These are phyloP conservation scores for Paratrypauchen microcephalus DNA, from an alignment of 2,797 vertebrate genomes.

Conservation along the genomic window DNA sequence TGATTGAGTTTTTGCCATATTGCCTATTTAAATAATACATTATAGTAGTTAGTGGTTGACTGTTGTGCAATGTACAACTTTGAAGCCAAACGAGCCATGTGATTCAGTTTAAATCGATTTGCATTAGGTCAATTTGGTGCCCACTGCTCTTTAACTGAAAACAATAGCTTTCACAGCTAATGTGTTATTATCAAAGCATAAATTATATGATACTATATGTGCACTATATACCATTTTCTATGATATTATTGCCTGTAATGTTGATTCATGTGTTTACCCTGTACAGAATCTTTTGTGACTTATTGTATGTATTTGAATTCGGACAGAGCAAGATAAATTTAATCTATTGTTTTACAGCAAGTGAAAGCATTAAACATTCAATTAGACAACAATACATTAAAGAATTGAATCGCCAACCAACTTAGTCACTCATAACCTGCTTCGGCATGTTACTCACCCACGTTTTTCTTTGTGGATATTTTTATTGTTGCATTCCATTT, in stretches of 20 bases:
- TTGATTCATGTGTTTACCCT: too few relatives aligned
- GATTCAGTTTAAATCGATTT: slow-evolving; percentile 3
- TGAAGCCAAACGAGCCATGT: slow-evolving; percentile 2
- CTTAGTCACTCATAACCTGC: neutral
- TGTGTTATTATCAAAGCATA: neutral
- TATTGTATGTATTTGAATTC: neutral
- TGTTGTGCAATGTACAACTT: neutral
- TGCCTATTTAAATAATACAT: neutral
- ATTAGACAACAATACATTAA: too few relatives aligned
- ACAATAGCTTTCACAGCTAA: neutral
- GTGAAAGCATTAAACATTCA: too few relatives aligned
- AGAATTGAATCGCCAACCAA: too few relatives aligned
- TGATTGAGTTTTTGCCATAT: too few relatives aligned
- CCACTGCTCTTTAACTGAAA: neutral
- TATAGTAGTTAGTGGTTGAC: neutral
- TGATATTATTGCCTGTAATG: too few relatives aligned
- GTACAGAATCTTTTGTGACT: neutral
- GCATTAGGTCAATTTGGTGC: neutral
- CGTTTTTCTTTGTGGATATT: neutral
- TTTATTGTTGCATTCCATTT: too few relatives aligned
- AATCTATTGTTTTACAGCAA: too few relatives aligned
- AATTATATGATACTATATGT: neutral
- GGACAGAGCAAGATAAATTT: too few relatives aligned
- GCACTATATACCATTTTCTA: too few relatives aligned
- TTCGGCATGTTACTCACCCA: neutral